Base-by-base conservation (phyloP, 2,113 vertebrate species). In the Odocoileus hemionus region DNA sequence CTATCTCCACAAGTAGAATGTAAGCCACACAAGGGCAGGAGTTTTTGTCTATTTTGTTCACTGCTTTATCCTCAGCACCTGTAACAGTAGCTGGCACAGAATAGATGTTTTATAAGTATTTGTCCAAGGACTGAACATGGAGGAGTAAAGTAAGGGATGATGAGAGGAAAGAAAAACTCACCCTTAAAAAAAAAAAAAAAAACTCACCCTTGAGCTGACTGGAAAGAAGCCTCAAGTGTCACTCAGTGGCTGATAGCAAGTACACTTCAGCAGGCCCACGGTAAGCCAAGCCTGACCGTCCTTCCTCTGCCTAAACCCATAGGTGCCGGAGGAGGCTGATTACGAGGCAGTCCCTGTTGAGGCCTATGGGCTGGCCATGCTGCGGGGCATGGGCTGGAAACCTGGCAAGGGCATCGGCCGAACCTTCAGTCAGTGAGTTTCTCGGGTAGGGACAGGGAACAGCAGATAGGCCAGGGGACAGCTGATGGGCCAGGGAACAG, bases 341-440 rank as follows among this genome's bases (percentile, higher is more conserved):
- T 99, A 99, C 43, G 99, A 99, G 36, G 98, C 91, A 12, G 98
- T 99, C 70, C 99, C 99, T 1, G 99, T 99, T 94, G 99, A 99
- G 96, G 99, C 99, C 28, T 99, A 99, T 17, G 99, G 99, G 52
- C 47, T 99, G 60, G 99, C 99, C n/a, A 99, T 99, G 99, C 98
- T 99, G 89, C 99, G 99, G 96, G 99, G 99, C 85, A 99, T 99
- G 99, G 99, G 99, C 93, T 99, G 99, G 99, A 99, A 99, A 92
- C 98, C 98, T 91, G 99, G 97, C 15, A 98, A 99, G 96, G 99
- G 99, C 92, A 99, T 99, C 1, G 99, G 99, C 45, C 98, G 97
- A n/a, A 99, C 99, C 36, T 99, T 99, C 97, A 99, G 99, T 98
- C 99, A 99, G 99, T 99, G 98, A 99, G 99, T 98, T 52, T 91